phyloP scores from a whole-genome alignment of 2,797 vertebrate species.

The Halcyon badia region DNA sequence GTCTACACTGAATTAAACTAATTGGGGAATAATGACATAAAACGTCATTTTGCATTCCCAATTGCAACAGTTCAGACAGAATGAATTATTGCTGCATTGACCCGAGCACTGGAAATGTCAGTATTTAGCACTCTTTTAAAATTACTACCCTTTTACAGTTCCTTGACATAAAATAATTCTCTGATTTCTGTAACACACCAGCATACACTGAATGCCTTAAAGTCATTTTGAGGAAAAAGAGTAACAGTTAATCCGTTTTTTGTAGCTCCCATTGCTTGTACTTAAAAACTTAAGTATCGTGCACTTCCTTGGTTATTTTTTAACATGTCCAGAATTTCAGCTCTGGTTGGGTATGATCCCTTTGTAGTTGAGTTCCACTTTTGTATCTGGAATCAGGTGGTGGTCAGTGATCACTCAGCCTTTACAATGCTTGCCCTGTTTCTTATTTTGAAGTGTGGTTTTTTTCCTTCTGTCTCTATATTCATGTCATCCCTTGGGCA shows the following conservation, averaged over 20 bases:
- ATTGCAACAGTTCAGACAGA: background rate
- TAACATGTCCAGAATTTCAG: background rate
- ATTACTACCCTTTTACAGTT: background rate
- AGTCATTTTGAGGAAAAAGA: background rate
- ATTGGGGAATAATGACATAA: background rate
- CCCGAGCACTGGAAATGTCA: background rate
- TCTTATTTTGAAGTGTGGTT: background rate
- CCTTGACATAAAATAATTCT: background rate
- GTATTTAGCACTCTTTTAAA: background rate
- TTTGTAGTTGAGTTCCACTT: background rate
- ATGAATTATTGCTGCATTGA: background rate
- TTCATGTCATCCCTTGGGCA: background rate
- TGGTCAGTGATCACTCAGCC: background rate
- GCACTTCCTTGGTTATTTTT: background rate
- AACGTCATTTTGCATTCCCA: background rate
- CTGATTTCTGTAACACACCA: background rate
- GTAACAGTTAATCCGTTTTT: background rate
- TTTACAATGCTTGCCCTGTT: background rate
- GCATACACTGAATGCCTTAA: background rate
- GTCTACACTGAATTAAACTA: background rate
- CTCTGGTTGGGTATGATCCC: background rate
- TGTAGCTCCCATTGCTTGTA: background rate
- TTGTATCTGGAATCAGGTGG: background rate
- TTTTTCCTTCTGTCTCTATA: background rate
- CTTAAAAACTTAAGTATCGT: background rate